Evolutionary conservation across 2,797 vertebrate species (phyloP), one percentile per base, ranked within the genome.

Genomic region (Morelia viridis): DNA sequence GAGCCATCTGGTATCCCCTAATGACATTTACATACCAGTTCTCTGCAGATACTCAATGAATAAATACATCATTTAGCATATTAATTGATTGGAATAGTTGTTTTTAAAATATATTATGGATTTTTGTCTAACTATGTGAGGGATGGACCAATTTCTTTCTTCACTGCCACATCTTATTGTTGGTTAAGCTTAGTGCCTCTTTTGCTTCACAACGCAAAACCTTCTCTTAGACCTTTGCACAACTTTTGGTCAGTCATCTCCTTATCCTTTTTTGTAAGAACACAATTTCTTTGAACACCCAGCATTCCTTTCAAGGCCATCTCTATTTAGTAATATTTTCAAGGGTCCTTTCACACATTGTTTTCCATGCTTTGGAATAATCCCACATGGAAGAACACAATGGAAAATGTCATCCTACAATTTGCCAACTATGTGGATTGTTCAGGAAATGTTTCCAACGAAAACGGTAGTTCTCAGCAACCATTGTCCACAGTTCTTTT

Each of bases 171-270:
- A 89, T 86, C 88, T 87, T 84, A 58, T 93, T 90, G 92, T 90
- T 90, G 92, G 89, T 94, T 93, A 93, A 58, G 62, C 50, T 13
- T 4, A 41, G 91, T 94, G 95, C 94, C 91, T 90, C 92, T 85
- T 92, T 92, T 92, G 90, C 31, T 84, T 89, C 12, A 22, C 5
- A 4, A 5, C 9, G 1, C 85, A 24, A 11, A 84, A 41, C 35
- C 0, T 64, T 35, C 60, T 62, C 80, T 58, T 57, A 26, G 1
- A 60, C 46, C n/a, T 65, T 0, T 0, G 84, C 22, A 12, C 22
- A 28, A 85, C 61, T 88, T 94, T 22, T 87, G 57, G 4, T 19
- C 28, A 57, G 1, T 35, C 15, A 35, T 35, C n/a, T 60, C n/a
- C 57, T 58, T 6, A 58, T 22, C 85, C 56, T 60, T 58, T 58